phyloP scores from a whole-genome alignment of 2,113 vertebrate genomes.

The Indri indri region DNA sequence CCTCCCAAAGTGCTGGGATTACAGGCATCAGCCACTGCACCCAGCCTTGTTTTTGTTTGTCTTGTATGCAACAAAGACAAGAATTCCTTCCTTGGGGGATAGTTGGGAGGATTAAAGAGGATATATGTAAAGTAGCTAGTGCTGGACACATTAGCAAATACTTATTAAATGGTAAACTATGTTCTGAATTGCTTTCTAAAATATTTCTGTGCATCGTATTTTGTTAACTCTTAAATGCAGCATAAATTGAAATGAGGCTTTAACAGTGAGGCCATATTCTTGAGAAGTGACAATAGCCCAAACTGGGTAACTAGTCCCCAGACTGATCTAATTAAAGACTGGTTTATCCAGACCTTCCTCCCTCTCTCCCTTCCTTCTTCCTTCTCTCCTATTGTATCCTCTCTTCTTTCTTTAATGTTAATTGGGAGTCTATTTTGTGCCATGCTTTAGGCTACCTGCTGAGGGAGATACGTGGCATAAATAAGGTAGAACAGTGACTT shows the following conservation, averaged over 20 bases:
- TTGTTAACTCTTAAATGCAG: not conserved
- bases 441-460: not conserved
- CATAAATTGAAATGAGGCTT: not conserved
- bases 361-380: not conserved
- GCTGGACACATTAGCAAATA: not conserved
- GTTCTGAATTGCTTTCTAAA: not conserved
- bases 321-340: not conserved
- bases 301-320: not conserved
- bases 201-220: not conserved
- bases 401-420: not conserved
- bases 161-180: not conserved
- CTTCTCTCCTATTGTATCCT: not conserved
- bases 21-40: too few species aligned
- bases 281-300: not conserved
- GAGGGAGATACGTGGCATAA: not conserved
- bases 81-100: not conserved
- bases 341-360: not conserved
- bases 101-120: not conserved
- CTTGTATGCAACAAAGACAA: not conserved
- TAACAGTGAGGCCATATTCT: not conserved
- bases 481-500: not conserved
- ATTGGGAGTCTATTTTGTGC: not conserved
- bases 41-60: too few species aligned
- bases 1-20: too few species aligned
- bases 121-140: not conserved